Base-by-base conservation (phyloP, 1,140 invertebrate genomes). In the Drosophila bipectinata region DNA sequence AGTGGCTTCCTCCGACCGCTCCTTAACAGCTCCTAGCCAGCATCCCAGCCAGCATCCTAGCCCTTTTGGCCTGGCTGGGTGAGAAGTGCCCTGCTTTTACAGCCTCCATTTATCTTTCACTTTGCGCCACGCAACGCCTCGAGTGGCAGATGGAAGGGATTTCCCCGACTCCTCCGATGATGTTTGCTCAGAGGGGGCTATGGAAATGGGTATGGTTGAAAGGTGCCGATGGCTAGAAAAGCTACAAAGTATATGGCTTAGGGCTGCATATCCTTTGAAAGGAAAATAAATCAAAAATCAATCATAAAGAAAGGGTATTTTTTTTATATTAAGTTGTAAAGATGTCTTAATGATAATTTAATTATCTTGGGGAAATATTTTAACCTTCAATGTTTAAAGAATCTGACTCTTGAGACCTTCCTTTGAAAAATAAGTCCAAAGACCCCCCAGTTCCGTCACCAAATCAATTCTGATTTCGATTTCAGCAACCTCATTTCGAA, bases 101-200 rank as follows among this genome's bases (percentile, higher is more conserved):
- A 74, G 62, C 72, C 72, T 49, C 72, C 54, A 75, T 75, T 75
- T 75, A 75, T 75, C 72, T 75, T 75, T 59, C 53, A 75, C 72
- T 67, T 67, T 66, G 63, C 15, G 41, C 41, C 39, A 56, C 66
- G 58, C 54, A 45, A 32, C 60, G 66, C 66, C 41, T 69, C 63
- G 44, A 69, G 66, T 69, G 66, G 51, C 24, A 68, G 63, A 32
- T 57, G 66, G 51, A 47, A 47, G 63, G 66, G 64, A 56, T 69
- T 57, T 28, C 26, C 41, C 14, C 1, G 14, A 15, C 39, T 8
- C 44, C 34, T 12, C n/a, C 51, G 32, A 39, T 69, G 44, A 57
- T 69, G 66, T 69, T 69, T 69, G 63, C 52, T 56, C 48, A 69
- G 66, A 56, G 26, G 8, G 41, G 63, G 51, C 24, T 56, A 54